Evolutionary conservation across 2,888 invertebrate species (phyloP).

Genomic region (Agonum fuliginosum): DNA sequence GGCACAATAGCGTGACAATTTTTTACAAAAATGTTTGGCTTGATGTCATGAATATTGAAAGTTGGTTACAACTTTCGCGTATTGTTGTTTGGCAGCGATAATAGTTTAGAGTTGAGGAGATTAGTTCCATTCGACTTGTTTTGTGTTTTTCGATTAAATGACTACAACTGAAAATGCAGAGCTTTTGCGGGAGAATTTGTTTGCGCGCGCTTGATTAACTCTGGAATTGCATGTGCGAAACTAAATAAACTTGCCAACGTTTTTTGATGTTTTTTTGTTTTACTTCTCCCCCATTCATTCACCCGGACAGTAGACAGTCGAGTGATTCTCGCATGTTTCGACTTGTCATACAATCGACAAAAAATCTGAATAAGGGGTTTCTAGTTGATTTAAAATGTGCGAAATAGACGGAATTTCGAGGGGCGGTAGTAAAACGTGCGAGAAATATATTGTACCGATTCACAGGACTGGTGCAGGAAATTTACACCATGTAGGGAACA

Average conservation of each 20-base stretch:
- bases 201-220: too few species aligned
- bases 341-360: neutral
- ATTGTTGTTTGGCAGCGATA: too few species aligned
- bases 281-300: neutral
- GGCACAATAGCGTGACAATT: too few species aligned
- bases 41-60: too few species aligned
- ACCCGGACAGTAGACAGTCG: neutral
- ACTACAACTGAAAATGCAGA: too few species aligned
- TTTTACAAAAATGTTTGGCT: too few species aligned
- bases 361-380: conserved; percentile 8
- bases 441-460: neutral
- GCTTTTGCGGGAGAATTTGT: too few species aligned
- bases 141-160: too few species aligned
- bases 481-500: too few species aligned
- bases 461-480: neutral
- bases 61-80: too few species aligned
- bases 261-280: neutral
- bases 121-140: too few species aligned
- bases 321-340: neutral
- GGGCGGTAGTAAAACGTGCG: neutral
- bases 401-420: neutral
- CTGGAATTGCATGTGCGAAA: neutral
- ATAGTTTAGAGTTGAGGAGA: too few species aligned
- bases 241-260: neutral
- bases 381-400: conserved; percentile 9